Conservation (phyloP, 2,888 invertebrate genomes). For the Plemyria rubiginata region DNA sequence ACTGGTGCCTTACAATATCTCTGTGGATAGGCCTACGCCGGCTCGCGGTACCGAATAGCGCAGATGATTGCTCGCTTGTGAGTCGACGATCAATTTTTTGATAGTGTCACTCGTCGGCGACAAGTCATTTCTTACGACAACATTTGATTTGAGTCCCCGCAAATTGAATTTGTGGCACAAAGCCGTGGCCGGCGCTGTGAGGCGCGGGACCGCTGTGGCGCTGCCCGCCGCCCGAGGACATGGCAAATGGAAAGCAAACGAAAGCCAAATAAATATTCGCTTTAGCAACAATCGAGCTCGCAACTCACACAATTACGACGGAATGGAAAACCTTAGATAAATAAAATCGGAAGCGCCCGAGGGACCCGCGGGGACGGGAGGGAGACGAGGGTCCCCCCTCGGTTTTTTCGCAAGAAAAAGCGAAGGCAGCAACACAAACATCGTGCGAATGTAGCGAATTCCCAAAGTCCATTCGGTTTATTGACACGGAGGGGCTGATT, state of each 20-base stretch:
- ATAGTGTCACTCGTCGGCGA: slow-evolving; percentile 76
- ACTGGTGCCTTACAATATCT: background rate
- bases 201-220: slow-evolving; percentile 24
- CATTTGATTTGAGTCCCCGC: slow-evolving; percentile 76
- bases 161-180: slow-evolving; percentile 81
- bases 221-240: slow-evolving; percentile 39
- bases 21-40: background rate
- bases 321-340: slow-evolving; percentile 83
- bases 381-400: slow-evolving; percentile 33
- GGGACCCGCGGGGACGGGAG: slow-evolving; percentile 45
- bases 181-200: slow-evolving; percentile 46
- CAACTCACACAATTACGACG: slow-evolving; percentile 81
- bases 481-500: slow-evolving; percentile 70
- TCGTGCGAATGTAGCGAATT: slow-evolving; percentile 80
- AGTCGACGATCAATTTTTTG: slow-evolving; percentile 78
- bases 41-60: slow-evolving; percentile 5
- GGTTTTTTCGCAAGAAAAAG: slow-evolving; percentile 69
- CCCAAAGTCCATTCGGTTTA: slow-evolving; percentile 80
- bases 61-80: slow-evolving; percentile 37
- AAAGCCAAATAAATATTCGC: slow-evolving; percentile 82
- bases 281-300: slow-evolving; percentile 79
- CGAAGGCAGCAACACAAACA: slow-evolving; percentile 78
- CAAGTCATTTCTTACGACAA: slow-evolving; percentile 77
- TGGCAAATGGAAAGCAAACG: slow-evolving; percentile 71
- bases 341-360: slow-evolving; percentile 77